Percentiles rank a stretch among this genome's conserved stretches.
phyloP scores from a whole-genome alignment of 2,888 invertebrate genomes.

The Liodrosophila aerea region DNA sequence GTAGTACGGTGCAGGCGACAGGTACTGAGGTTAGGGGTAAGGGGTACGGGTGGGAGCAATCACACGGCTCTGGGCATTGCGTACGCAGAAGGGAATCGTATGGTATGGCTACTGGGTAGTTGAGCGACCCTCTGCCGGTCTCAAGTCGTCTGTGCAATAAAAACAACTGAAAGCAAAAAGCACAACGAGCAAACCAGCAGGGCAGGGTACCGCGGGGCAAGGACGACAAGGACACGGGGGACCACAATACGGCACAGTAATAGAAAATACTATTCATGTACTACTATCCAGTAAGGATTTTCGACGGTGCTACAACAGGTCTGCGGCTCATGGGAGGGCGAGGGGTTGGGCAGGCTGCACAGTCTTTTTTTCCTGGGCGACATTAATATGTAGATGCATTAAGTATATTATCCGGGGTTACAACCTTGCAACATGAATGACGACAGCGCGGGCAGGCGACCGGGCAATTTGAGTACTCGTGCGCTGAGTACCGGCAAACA shows the following conservation, averaged over 20 bases:
- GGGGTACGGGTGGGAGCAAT: slow-evolving; percentile 43
- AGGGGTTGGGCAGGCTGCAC: not conserved
- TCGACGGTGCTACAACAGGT: slow-evolving; percentile 14
- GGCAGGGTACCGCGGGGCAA: slow-evolving; percentile 13
- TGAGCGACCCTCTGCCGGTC: slow-evolving; percentile 37
- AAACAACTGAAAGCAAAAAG: slow-evolving; percentile 63
- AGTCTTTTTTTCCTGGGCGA: slow-evolving; percentile 63
- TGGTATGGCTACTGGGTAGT: not conserved
- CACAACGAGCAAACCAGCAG: slow-evolving; percentile 45
- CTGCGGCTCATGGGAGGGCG: not conserved
- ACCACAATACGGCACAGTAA: slow-evolving; percentile 58
- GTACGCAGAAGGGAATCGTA: too few relatives aligned
- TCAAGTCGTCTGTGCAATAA: slow-evolving; percentile 61
- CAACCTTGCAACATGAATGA: slow-evolving; percentile 69
- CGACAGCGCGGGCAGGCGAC: slow-evolving; percentile 35
- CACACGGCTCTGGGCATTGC: slow-evolving; percentile 49
- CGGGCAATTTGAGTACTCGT: slow-evolving; percentile 8
- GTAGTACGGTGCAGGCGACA: slow-evolving; percentile 26
- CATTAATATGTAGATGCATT: slow-evolving; percentile 81
- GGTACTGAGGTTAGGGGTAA: not conserved
- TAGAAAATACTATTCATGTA: slow-evolving; percentile 70
- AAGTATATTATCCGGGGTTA: slow-evolving; percentile 82
- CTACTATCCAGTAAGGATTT: slow-evolving; percentile 55
- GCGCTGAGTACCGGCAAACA: slow-evolving; percentile 51
- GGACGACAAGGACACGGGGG: slow-evolving; percentile 52